phyloP scores from a whole-genome alignment of 2,888 invertebrate species.

The Caenorhabditis sp. region DNA sequence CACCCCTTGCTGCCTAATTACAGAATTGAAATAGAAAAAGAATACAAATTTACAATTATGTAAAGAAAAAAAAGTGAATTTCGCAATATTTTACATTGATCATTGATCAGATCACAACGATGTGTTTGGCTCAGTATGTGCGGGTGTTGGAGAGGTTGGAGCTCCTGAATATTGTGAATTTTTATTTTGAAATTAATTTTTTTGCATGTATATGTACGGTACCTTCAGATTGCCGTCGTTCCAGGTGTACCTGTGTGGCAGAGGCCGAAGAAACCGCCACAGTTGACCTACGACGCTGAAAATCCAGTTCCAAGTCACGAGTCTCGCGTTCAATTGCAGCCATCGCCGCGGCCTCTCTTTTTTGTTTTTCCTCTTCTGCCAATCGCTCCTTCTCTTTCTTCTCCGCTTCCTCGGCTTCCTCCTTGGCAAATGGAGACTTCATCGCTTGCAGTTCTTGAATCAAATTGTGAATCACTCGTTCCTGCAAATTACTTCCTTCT shows the following conservation, averaged over 20 bases:
- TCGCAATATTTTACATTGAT: background rate
- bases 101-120: too few species aligned
- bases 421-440: conserved; percentile 73
- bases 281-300: conserved; percentile 47
- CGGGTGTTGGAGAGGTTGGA: too few species aligned
- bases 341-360: conserved; percentile 14
- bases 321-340: conserved; percentile 49
- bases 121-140: too few species aligned
- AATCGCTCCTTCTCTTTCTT: conserved; percentile 16
- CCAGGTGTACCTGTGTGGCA: conserved; percentile 7
- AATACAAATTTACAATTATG: conserved; percentile 13
- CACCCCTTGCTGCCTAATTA: conserved; percentile 44
- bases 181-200: too few species aligned
- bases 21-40: conserved; percentile 42
- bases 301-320: conserved; percentile 40
- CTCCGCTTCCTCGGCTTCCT: conserved; percentile 37
- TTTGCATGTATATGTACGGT: background rate
- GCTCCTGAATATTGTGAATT: too few species aligned
- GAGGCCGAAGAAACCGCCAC: too few species aligned
- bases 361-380: conserved; percentile 32
- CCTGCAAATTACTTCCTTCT: conserved; percentile 55
- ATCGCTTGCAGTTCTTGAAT: conserved; percentile 76
- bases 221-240: conserved; percentile 1
- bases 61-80: background rate
- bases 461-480: conserved; percentile 71